A percentile compares a stretch with the other conserved stretches of the same genome.
Conservation (phyloP, 2,113 vertebrate genomes). For the Cyprinodon variegatus region DNA sequence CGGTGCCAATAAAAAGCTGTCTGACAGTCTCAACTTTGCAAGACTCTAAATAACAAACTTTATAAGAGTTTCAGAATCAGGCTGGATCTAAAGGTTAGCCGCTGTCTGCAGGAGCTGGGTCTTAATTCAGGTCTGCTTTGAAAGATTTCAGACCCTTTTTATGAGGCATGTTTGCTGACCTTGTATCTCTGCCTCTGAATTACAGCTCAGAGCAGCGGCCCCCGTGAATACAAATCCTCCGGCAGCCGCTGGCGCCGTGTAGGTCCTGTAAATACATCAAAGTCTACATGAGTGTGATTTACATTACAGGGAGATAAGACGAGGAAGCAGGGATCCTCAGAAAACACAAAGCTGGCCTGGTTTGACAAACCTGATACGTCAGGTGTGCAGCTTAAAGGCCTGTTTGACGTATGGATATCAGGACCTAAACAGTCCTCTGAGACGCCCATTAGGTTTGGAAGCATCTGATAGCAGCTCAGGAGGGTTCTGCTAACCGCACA, state of each 20-base stretch:
- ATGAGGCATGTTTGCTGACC: background rate
- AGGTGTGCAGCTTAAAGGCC: background rate
- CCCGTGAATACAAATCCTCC: background rate
- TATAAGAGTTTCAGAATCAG: background rate
- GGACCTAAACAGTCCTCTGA: background rate
- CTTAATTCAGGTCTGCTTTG: background rate
- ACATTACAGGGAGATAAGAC: background rate
- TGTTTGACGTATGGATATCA: background rate
- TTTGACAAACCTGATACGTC: background rate
- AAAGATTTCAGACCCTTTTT: background rate
- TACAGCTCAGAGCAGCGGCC: background rate
- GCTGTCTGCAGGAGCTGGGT: background rate
- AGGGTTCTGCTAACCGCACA: background rate
- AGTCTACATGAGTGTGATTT: background rate
- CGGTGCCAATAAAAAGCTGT: background rate
- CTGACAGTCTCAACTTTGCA: background rate
- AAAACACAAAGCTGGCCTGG: background rate
- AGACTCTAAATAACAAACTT: background rate
- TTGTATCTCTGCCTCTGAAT: slow-evolving; percentile 2
- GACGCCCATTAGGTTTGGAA: slow-evolving; percentile 7
- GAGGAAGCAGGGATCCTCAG: too few species aligned
- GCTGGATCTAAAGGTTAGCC: background rate
- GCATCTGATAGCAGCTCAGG: slow-evolving; percentile 15
- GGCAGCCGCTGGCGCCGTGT: too few species aligned
- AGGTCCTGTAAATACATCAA: background rate